Conservation (phyloP, 1,140 invertebrate genomes). For the Brachionus calyciflorus region DNA sequence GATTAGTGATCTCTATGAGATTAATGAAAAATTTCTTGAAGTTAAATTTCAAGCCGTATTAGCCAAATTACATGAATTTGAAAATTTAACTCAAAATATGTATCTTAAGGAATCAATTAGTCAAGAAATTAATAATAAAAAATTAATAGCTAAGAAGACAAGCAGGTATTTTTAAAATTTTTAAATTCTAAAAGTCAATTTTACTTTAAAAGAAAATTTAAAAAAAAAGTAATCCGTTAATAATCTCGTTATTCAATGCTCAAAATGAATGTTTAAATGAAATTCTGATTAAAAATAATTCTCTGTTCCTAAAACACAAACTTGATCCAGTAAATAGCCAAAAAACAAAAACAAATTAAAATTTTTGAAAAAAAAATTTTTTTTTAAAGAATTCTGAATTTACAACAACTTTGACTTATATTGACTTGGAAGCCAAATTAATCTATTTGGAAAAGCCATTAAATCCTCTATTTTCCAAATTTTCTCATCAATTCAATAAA, state of each 20-base stretch:
- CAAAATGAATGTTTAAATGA: not conserved
- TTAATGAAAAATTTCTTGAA: conserved; percentile 15
- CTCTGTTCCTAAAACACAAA: not conserved
- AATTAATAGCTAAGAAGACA: not conserved
- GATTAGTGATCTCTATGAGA: not conserved
- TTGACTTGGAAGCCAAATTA: not conserved
- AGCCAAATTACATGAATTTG: not conserved
- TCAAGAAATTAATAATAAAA: not conserved
- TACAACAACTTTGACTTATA: not conserved
- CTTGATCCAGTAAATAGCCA: not conserved
- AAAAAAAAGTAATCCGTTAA: not conserved
- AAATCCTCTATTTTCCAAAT: not conserved
- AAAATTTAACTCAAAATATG: not conserved
- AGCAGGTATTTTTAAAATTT: not conserved
- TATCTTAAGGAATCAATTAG: conserved; percentile 12
- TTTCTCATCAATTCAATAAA: not conserved
- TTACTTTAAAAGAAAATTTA: not conserved
- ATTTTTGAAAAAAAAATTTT: not conserved
- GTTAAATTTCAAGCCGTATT: conserved; percentile 22
- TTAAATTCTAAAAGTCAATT: not conserved
- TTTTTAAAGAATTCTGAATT: not conserved
- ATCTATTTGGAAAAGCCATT: not conserved
- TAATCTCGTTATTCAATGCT: not conserved
- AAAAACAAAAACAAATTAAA: not conserved
- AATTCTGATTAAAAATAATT: not conserved